Conservation (phyloP, 2,113 vertebrate genomes). For the Arenaria interpres region DNA sequence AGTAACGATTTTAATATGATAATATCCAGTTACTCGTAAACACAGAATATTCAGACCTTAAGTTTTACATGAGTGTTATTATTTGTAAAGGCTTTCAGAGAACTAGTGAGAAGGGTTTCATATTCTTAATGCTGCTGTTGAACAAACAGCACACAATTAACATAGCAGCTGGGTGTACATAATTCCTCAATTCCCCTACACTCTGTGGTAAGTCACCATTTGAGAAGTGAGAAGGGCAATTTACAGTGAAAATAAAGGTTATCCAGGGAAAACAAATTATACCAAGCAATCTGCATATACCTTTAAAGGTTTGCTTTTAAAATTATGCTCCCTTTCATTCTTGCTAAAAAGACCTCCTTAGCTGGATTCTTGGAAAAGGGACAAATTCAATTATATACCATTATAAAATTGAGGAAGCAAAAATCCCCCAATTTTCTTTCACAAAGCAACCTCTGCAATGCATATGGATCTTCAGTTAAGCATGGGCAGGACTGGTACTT, state of each 20-base stretch:
- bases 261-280: constrained; percentile 12
- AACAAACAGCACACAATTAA: constrained; percentile 70
- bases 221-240: constrained; percentile 34
- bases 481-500: background rate
- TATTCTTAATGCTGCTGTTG: constrained; percentile 52
- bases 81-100: constrained; percentile 58
- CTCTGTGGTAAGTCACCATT: constrained; percentile 22
- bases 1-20: constrained; percentile 76
- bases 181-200: constrained; percentile 18
- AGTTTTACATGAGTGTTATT: constrained; percentile 60
- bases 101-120: constrained; percentile 44
- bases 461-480: background rate
- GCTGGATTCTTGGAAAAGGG: background rate
- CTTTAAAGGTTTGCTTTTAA: constrained; percentile 7
- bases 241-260: constrained; percentile 51
- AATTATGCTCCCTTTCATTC: background rate
- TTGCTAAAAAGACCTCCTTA: background rate
- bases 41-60: constrained; percentile 57
- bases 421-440: background rate
- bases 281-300: background rate
- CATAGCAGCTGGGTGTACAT: constrained; percentile 41
- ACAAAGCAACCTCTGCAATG: background rate
- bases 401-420: background rate
- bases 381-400: background rate
- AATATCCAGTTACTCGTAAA: constrained; percentile 65